phyloP scores from a whole-genome alignment of 2,888 invertebrate species.

The Catocala nupta region DNA sequence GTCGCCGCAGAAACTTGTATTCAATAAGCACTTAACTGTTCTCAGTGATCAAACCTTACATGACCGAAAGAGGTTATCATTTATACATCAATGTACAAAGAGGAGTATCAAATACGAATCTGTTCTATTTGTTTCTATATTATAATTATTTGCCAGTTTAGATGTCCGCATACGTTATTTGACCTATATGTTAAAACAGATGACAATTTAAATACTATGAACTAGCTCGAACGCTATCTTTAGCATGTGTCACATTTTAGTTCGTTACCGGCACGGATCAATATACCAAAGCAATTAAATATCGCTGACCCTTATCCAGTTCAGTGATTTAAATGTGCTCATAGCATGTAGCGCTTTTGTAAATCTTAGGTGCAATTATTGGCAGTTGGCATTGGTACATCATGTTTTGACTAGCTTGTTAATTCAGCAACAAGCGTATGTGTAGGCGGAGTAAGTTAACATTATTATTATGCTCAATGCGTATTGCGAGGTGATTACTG shows the following conservation, averaged over 20 bases:
- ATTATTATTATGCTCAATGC: too few species aligned
- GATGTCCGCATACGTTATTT: not conserved
- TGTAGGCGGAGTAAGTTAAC: too few species aligned
- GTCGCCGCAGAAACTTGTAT: too few species aligned
- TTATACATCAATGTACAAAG: not conserved
- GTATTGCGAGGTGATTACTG: too few species aligned
- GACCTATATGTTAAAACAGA: conserved; percentile 7
- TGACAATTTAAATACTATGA: conserved; percentile 23
- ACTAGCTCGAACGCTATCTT: conserved; percentile 30
- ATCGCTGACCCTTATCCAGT: conserved; percentile 5
- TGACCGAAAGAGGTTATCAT: too few species aligned
- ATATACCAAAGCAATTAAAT: conserved; percentile 42
- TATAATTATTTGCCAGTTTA: not conserved
- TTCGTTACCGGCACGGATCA: conserved; percentile 18
- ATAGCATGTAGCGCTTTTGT: too few species aligned
- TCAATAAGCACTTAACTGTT: too few species aligned
- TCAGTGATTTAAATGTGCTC: not conserved
- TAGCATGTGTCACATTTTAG: conserved; percentile 22
- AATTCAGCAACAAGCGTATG: too few species aligned
- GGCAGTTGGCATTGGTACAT: too few species aligned
- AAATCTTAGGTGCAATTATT: too few species aligned
- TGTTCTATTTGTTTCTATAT: not conserved
- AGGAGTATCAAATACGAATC: not conserved
- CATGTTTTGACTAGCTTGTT: too few species aligned
- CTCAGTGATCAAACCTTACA: too few species aligned